Evolutionary conservation across 2,113 vertebrate genomes (phyloP), one percentile per base, ranked within the genome.

Genomic region (Podarcis cretensis): DNA sequence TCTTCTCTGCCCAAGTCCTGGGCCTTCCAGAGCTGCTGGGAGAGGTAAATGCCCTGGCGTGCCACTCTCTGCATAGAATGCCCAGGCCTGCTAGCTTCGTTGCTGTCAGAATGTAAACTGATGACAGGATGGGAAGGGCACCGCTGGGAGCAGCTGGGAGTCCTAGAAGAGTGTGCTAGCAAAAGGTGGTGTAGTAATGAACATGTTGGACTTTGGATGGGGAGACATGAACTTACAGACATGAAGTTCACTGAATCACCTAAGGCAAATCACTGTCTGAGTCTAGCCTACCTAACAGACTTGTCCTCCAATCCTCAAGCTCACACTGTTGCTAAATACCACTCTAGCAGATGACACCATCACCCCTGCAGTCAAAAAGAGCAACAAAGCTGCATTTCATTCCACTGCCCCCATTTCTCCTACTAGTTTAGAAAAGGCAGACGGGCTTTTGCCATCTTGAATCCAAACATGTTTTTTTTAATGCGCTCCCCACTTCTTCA

Each of bases 1-100:
- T 99, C 88, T 98, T 99, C 92, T 93, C 95, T 0, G 98, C 98
- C 0, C 98, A 99, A 93, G 94, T 98, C 68, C 92, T 99, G 90
- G 98, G 98, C 16, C 98, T 99, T 63, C 96, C 97, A 0, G 98
- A 98, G 84, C 91, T 98, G 63, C 91, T 99, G 94, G 98, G 98
- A 3, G 76, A 98, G 98, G 98, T 98, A 82, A 94, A 95, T 81
- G 35, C 14, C 27, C 14, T 8, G 6, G 32, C 0, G 0, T 0
- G 48, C 0, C 0, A 0, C 75, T 13, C 48, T 54, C 12, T 7
- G 59, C 37, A 54, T 79, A 21, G 57, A 88, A 66, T 57, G 35
- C 13, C 30, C 16, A 14, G 3, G 54, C 10, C 8, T 43, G 6
- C 63, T 37, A 40, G 23, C 3, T 54, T 71, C 74, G 18, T 35